Evolutionary conservation across 1,140 invertebrate species (phyloP).

Genomic region (Brachionus plicatilis): DNA sequence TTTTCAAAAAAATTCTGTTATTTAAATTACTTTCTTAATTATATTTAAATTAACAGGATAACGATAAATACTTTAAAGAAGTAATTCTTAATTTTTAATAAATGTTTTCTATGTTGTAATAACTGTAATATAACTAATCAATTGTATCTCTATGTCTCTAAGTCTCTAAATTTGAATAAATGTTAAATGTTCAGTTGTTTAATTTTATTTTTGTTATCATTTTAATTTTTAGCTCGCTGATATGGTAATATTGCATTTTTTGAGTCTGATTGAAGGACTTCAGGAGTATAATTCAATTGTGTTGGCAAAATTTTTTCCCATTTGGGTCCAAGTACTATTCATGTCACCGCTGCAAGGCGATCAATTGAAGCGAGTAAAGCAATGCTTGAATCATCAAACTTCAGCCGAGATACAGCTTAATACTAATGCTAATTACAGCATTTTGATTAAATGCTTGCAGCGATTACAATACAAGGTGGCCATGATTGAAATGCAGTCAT

Average conservation of each 20-base stretch:
- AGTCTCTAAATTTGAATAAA: neutral
- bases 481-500: constrained; percentile 39
- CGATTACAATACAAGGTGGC: constrained; percentile 38
- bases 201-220: constrained; percentile 38
- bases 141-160: constrained; percentile 39
- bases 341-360: constrained; percentile 66
- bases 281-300: constrained; percentile 90
- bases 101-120: constrained; percentile 11
- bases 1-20: neutral
- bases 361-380: constrained; percentile 11
- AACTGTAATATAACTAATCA: neutral
- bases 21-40: neutral
- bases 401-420: constrained; percentile 14
- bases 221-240: constrained; percentile 71
- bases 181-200: neutral
- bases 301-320: constrained; percentile 62
- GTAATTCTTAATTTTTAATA: neutral
- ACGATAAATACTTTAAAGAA: constrained; percentile 39
- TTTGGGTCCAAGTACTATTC: constrained; percentile 78
- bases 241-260: constrained; percentile 93
- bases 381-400: constrained; percentile 36
- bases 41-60: constrained; percentile 31
- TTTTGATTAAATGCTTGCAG: constrained; percentile 38
- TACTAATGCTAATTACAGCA: neutral
- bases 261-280: constrained; percentile 87